These are phyloP conservation scores for Metridium senile DNA, from an alignment of 92 coral and sea anemone species.

Conservation along the genomic window DNA sequence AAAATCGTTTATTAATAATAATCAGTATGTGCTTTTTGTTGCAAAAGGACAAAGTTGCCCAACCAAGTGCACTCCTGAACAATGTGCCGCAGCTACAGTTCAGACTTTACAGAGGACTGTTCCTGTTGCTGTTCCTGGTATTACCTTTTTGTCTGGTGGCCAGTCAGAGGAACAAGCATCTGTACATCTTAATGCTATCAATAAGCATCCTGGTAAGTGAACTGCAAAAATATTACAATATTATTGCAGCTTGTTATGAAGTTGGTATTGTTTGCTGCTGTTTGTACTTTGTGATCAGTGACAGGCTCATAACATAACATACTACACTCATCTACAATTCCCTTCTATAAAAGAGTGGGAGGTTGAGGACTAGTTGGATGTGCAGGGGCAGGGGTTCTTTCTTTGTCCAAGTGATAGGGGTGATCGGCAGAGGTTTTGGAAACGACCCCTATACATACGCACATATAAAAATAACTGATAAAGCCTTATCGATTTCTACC, in stretches of 20 bases:
- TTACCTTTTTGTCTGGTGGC: constrained; percentile 94
- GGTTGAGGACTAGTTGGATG: too few relatives aligned
- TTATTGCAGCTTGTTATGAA: neutral
- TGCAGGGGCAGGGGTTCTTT: too few relatives aligned
- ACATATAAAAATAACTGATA: too few relatives aligned
- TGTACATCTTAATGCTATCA: constrained; percentile 85
- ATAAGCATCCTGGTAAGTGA: constrained; percentile 67
- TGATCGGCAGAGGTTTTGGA: too few relatives aligned
- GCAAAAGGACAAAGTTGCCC: constrained; percentile 91
- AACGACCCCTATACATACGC: too few relatives aligned
- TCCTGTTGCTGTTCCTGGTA: constrained; percentile 92
- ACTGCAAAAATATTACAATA: neutral
- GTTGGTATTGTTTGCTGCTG: neutral
- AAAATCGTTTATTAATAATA: too few relatives aligned
- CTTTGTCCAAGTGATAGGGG: too few relatives aligned
- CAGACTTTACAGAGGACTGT: constrained; percentile 86
- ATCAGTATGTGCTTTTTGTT: too few relatives aligned
- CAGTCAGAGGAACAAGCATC: constrained; percentile 98
- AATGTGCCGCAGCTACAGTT: constrained; percentile 85
- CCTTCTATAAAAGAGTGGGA: too few relatives aligned
- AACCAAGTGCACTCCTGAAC: constrained; percentile 75
- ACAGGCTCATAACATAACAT: neutral
- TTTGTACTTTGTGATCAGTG: neutral
- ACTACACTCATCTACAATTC: too few relatives aligned
- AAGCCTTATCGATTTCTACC: too few relatives aligned